A percentile compares a stretch with the other conserved stretches of the same genome.
Evolutionary conservation across 2,797 vertebrate genomes (phyloP).

Genomic region (Neostethus bicornis): DNA sequence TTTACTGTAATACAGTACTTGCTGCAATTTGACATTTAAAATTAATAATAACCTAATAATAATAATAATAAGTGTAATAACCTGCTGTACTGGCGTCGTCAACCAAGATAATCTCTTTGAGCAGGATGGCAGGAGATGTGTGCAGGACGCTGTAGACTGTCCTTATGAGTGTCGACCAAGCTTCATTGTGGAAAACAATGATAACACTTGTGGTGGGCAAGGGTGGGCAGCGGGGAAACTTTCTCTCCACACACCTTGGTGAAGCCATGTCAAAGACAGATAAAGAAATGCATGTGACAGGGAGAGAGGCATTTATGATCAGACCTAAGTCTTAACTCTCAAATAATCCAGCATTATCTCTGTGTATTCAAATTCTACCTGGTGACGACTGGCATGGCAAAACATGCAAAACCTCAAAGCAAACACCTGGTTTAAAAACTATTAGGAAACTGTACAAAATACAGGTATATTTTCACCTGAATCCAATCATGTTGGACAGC

Average conservation of each 20-base stretch:
- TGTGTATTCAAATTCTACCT: conserved; percentile 8
- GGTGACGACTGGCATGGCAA: not conserved
- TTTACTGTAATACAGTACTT: not conserved
- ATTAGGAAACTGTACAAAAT: not conserved
- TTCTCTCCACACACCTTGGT: conserved; percentile 88
- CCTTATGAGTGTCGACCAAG: conserved; percentile 93
- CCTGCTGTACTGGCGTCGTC: conserved; percentile 92
- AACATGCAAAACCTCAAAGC: conserved; percentile 8
- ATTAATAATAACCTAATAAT: too few relatives aligned
- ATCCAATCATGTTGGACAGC: too few relatives aligned
- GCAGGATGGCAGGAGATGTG: conserved; percentile 84
- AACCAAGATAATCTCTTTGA: conserved; percentile 91
- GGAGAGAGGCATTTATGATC: conserved; percentile 11
- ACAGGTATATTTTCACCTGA: too few relatives aligned
- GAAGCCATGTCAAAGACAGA: not conserved
- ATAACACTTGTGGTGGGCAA: conserved; percentile 91
- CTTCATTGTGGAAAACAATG: conserved; percentile 96
- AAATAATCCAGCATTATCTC: conserved; percentile 17
- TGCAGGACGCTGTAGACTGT: conserved; percentile 93
- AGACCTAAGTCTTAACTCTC: conserved; percentile 7
- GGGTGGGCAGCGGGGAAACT: conserved; percentile 86
- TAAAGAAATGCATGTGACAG: not conserved
- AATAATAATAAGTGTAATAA: conserved; percentile 41
- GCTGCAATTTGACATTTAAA: not conserved
- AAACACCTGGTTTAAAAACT: not conserved